Evolutionary conservation across 2,888 invertebrate genomes (phyloP), one percentile per base, ranked within the genome.

Genomic region (Agrochola macilenta): DNA sequence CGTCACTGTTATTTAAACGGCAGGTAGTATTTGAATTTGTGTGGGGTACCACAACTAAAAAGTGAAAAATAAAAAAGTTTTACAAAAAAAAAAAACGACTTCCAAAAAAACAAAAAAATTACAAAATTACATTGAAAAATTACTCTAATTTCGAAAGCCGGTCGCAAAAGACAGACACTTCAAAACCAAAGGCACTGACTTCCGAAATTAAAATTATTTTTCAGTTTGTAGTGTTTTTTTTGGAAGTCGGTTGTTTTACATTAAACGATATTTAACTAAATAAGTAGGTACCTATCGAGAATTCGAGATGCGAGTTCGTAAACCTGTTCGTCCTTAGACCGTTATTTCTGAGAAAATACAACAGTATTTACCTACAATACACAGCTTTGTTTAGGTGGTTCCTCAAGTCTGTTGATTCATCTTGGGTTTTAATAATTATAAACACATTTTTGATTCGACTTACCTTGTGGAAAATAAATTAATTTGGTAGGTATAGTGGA

Each of bases 301-400:
- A 46, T 1, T 26, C 17, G 26, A 46, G 17, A n/a, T 43, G 20
- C 8, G 12, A 58, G 26, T 17, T 26, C 9, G 20, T 52, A 39
- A 52, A 46, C 30, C 12, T n/a, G 11, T 65, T 11, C 7, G 46
- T 46, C 26, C 5, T 12, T 46, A 4, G 2, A 14, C 14, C 20
- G 14, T 39, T 52, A 52, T 68, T 72, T 69, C 69, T 73, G n/a
- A 57, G 54, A 69, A 73, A 68, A 26, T 49, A 26, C 5, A 35
- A n/a, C 49, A 35, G 8, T n/a, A n/a, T 66, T 66, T 72, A 72
- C 60, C 35, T 23, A 5, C n/a, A n/a, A n/a, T n/a, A n/a, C 17
- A 39, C 9, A 17, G 0, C 5, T 43, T 52, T 5, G n/a, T 17
- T 26, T 23, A 30, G 17, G n/a, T 23, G 26, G 3, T 30, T 74